Evolutionary conservation across 1,140 invertebrate genomes (phyloP).

Genomic region (Lasioglossum baleicum): DNA sequence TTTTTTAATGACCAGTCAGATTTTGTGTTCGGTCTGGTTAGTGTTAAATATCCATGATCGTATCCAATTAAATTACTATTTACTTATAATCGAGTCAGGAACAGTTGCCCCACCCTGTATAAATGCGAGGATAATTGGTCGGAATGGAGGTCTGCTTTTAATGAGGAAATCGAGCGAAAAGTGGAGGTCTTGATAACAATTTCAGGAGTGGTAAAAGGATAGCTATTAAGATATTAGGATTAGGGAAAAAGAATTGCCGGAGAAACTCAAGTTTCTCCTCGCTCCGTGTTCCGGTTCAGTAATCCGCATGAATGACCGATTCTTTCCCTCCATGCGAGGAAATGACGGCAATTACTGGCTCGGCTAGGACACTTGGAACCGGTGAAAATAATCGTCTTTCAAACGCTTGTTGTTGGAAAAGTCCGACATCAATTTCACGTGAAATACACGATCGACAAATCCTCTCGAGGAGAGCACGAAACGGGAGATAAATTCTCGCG

Average conservation of each 20-base stretch:
- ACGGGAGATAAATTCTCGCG: too few species aligned
- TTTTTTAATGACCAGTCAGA: too few species aligned
- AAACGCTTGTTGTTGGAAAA: neutral
- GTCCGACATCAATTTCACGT: neutral
- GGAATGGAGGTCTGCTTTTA: neutral
- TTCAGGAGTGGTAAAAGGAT: neutral
- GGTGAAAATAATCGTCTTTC: neutral
- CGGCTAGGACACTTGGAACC: neutral
- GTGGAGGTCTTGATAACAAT: neutral
- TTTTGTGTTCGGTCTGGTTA: too few species aligned
- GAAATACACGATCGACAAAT: neutral
- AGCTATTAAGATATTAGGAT: neutral
- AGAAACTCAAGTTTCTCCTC: conserved; percentile 8
- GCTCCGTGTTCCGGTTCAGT: neutral
- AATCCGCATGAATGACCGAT: conserved; percentile 8
- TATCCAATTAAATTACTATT: too few species aligned
- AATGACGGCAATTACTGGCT: conserved; percentile 1
- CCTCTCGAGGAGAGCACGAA: neutral
- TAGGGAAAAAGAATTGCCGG: neutral
- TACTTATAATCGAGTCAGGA: too few species aligned
- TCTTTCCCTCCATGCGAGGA: neutral
- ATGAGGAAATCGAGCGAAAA: too few species aligned
- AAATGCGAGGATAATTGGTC: neutral
- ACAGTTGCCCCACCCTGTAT: neutral
- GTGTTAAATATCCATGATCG: too few species aligned